Conservation (phyloP, 1,140 invertebrate species). For the Megalonaias nervosa region DNA sequence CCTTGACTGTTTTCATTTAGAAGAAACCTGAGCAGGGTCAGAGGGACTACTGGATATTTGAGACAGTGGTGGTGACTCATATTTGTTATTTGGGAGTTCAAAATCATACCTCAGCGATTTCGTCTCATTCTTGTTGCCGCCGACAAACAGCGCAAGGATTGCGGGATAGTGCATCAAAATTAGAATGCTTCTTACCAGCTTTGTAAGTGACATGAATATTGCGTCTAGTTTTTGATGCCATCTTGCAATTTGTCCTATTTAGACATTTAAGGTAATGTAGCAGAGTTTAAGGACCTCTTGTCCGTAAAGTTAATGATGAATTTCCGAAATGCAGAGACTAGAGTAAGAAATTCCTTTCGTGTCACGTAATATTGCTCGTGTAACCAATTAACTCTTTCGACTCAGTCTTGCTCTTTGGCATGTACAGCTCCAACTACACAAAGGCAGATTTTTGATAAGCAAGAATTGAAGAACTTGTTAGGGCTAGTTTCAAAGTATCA, state of each 20-base stretch:
- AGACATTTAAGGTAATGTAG: constrained; percentile 43
- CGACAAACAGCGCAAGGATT: constrained; percentile 31
- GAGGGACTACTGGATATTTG: no score
- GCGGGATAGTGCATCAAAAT: constrained; percentile 52
- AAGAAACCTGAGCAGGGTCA: no score
- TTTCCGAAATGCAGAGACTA: constrained; percentile 25
- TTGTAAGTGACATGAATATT: constrained; percentile 49
- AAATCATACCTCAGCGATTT: no score
- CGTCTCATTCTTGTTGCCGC: constrained; percentile 5
- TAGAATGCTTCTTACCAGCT: constrained; percentile 43
- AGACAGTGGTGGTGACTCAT: no score
- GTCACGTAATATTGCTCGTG: constrained; percentile 15
- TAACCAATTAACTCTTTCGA: constrained; percentile 30
- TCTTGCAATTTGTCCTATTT: constrained; percentile 47
- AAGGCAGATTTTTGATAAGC: constrained; percentile 11
- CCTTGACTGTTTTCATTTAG: no score
- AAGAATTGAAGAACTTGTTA: constrained; percentile 17
- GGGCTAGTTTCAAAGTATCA: no score
- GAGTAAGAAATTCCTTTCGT: constrained; percentile 44
- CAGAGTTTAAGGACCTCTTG: constrained; percentile 41
- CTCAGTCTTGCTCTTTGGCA: constrained; percentile 12
- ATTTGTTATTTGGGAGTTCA: no score
- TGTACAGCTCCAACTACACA: neutral
- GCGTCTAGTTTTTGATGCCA: constrained; percentile 52
- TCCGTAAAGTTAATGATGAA: constrained; percentile 44